phyloP scores from a whole-genome alignment of 2,113 vertebrate genomes.

The Thalassarche chlororhynchos region DNA sequence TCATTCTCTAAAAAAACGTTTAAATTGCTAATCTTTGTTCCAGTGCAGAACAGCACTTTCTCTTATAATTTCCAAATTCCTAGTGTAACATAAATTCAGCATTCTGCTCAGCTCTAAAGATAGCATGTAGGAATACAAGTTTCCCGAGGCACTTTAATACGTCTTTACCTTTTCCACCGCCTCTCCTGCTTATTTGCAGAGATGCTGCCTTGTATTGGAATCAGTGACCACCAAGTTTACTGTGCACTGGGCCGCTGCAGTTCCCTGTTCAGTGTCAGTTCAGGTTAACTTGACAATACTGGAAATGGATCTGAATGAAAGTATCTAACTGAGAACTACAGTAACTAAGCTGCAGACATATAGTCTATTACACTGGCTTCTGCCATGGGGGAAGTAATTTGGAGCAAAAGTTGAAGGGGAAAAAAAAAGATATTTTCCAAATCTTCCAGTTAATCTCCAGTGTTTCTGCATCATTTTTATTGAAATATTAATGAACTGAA shows the following conservation, averaged over 20 bases:
- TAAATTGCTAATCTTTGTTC: background rate
- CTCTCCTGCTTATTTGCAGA: background rate
- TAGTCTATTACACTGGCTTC: background rate
- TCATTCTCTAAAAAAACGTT: background rate
- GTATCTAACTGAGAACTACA: background rate
- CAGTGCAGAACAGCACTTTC: background rate
- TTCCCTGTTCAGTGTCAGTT: background rate
- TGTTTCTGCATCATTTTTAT: background rate
- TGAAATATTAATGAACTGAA: background rate
- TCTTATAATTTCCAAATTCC: background rate
- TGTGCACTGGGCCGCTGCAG: background rate
- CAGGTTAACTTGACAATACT: background rate
- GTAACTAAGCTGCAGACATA: background rate
- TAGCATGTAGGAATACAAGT: background rate
- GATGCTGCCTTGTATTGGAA: background rate
- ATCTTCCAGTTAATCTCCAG: background rate
- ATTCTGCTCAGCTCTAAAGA: background rate
- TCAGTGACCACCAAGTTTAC: accelerated
- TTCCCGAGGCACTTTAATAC: background rate
- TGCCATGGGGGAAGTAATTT: background rate
- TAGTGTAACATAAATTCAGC: background rate
- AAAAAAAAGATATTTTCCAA: background rate
- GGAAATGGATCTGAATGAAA: background rate
- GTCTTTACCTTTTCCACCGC: background rate
- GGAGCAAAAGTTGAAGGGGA: background rate